Conservation (phyloP, 1,140 invertebrate genomes). For the Riptortus pedestris region DNA sequence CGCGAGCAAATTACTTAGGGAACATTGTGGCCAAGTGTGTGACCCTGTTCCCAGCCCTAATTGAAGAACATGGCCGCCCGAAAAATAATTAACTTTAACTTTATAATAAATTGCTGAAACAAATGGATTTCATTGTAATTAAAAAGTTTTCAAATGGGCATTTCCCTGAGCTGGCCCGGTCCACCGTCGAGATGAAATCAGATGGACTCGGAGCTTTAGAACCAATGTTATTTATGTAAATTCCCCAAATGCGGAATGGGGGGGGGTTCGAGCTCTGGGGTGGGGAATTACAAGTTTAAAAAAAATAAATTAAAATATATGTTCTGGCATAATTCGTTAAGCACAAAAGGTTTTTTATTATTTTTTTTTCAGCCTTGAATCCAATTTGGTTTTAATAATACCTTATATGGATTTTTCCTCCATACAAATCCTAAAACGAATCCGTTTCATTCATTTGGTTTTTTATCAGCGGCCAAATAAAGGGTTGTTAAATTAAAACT, state of each 20-base stretch:
- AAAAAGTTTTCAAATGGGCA: constrained; percentile 1
- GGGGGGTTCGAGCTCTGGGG: no score
- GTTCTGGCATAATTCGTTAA: background rate
- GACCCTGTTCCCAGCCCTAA: no score
- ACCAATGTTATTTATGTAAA: background rate
- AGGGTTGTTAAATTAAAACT: background rate
- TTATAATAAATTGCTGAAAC: background rate
- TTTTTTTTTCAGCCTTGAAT: background rate
- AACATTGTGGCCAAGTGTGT: no score
- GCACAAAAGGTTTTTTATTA: background rate
- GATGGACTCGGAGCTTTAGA: background rate
- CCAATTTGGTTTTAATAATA: constrained; percentile 14
- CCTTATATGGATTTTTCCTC: constrained; percentile 14
- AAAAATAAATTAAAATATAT: background rate
- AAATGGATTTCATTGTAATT: background rate
- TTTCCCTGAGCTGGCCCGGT: background rate
- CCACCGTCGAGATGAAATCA: background rate
- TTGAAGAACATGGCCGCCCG: no score
- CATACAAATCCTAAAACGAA: constrained; percentile 5
- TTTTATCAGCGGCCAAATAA: background rate
- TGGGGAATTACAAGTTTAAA: background rate
- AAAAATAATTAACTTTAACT: background rate
- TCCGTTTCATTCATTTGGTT: constrained; percentile 1
- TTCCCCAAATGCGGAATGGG: background rate
- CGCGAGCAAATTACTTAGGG: no score